Percentiles rank a stretch among this genome's conserved stretches.
Conservation (phyloP, 2,113 vertebrate species). For the Sapayoa aenigma region DNA sequence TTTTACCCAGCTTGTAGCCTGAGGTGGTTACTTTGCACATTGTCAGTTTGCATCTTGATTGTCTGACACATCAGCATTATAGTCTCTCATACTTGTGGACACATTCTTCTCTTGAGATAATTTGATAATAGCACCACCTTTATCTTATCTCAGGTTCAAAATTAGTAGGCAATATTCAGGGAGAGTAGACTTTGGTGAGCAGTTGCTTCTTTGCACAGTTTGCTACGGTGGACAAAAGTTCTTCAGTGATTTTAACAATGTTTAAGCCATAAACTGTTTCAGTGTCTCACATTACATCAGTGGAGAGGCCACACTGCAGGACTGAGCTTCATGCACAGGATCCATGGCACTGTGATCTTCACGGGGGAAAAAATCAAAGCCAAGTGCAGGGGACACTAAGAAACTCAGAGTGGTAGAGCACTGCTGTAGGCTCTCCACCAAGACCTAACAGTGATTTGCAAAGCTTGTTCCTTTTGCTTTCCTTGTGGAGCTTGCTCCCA, state of each 20-base stretch:
- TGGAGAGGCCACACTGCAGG: background rate
- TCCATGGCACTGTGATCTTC: background rate
- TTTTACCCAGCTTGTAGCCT: background rate
- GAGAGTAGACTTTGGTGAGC: background rate
- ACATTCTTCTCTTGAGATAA: background rate
- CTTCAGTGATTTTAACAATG: background rate
- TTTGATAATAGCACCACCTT: background rate
- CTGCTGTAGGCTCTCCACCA: background rate
- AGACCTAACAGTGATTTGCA: background rate
- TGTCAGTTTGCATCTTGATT: background rate
- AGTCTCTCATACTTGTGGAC: background rate
- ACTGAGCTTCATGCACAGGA: background rate
- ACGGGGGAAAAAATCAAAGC: background rate
- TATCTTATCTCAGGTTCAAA: background rate
- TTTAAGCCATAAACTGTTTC: background rate
- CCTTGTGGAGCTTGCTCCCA: rapidly evolving
- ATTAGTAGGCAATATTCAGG: background rate
- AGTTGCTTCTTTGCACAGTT: background rate
- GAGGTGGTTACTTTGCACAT: background rate
- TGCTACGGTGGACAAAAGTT: background rate
- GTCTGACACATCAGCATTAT: background rate
- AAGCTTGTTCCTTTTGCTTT: background rate
- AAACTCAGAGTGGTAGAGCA: background rate
- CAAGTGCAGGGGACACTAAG: background rate
- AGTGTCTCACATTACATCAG: background rate